phyloP scores from a whole-genome alignment of 2,113 vertebrate genomes.

The Ornithorhynchus anatinus region DNA sequence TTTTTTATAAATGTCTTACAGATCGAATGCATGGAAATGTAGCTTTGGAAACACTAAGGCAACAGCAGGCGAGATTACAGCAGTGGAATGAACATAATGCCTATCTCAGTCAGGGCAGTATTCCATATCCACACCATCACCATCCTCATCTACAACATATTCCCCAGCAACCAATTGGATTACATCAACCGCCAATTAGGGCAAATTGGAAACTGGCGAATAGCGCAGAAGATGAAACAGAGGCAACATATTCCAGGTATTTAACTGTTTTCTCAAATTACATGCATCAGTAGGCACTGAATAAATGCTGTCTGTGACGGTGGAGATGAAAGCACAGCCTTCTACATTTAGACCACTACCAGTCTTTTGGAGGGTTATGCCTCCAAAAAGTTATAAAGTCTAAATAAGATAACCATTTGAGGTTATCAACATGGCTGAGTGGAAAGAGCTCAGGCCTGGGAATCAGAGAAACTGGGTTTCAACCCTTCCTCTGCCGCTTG shows the following conservation, averaged over 20 bases:
- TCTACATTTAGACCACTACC: no score
- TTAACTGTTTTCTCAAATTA: conserved; percentile 30
- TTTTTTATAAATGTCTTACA: conserved; percentile 55
- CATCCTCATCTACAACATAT: conserved; percentile 87
- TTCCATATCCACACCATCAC: conserved; percentile 86
- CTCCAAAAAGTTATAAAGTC: no score
- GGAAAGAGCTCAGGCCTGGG: no score
- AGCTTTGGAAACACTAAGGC: conserved; percentile 88
- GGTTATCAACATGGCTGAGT: no score
- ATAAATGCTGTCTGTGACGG: no score
- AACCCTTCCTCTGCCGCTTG: no score
- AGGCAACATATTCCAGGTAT: conserved; percentile 87
- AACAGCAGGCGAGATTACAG: conserved; percentile 86
- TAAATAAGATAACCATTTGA: no score
- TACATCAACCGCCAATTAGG: conserved; percentile 87
- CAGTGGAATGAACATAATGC: conserved; percentile 92
- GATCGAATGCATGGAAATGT: conserved; percentile 83
- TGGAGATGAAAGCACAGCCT: no score
- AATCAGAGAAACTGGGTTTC: no score
- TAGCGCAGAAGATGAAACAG: conserved; percentile 85
- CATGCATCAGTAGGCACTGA: no score
- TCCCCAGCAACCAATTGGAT: conserved; percentile 84
- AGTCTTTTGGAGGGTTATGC: no score
- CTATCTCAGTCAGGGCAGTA: conserved; percentile 82
- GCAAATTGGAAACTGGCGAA: conserved; percentile 88